Evolutionary conservation across 30 jellyfish, hydroid and myxozoan species (phyloP).

Genomic region (Turritopsis rubra): DNA sequence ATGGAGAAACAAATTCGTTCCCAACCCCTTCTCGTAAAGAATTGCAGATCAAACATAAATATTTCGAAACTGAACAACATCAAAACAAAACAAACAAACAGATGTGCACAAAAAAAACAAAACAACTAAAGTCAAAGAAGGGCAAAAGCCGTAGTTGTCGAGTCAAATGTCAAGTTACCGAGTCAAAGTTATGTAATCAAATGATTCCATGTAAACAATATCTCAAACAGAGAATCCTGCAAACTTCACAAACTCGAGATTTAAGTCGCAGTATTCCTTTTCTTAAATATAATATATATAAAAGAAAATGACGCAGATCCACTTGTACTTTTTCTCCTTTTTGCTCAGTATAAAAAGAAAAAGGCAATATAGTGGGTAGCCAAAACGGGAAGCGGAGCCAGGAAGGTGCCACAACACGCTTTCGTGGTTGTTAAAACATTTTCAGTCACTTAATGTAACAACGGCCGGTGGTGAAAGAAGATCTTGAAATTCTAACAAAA

Average conservation of each 20-base stretch:
- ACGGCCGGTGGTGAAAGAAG: constrained; percentile 56
- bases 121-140: not conserved
- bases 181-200: not conserved
- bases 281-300: no score
- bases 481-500: constrained; percentile 59
- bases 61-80: not conserved
- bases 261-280: no score
- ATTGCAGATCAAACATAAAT: not conserved
- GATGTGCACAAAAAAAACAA: not conserved
- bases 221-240: no score
- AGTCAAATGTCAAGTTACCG: not conserved
- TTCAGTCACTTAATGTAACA: not conserved
- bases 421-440: not conserved
- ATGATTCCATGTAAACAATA: not conserved
- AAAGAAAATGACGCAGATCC: not conserved
- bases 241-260: no score
- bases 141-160: not conserved
- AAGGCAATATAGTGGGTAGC: no score
- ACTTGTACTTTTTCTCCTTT: not conserved
- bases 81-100: not conserved
- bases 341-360: no score
- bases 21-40: not conserved
- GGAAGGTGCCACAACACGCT: not conserved
- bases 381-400: not conserved
- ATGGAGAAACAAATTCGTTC: not conserved